Evolutionary conservation across 2,888 invertebrate species (phyloP).

Genomic region (Hirtodrosophila alboralis): DNA sequence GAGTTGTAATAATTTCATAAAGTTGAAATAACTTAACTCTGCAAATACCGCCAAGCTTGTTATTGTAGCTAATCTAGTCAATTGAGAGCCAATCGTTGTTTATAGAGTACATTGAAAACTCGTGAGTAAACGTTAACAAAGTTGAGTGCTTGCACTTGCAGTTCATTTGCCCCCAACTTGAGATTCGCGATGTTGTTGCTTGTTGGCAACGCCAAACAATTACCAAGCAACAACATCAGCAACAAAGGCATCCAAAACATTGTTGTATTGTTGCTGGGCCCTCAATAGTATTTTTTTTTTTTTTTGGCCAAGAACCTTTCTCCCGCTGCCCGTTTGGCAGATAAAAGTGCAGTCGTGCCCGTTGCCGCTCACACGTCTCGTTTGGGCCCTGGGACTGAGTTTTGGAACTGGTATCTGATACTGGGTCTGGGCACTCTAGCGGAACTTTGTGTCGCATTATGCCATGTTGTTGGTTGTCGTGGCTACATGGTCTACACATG

Average conservation of each 20-base stretch:
- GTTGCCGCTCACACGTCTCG: slow-evolving; percentile 51
- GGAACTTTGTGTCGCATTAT: slow-evolving; percentile 76
- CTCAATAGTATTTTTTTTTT: slow-evolving; percentile 13
- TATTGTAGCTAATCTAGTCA: slow-evolving; percentile 12
- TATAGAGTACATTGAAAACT: slow-evolving; percentile 44
- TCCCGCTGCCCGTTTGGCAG: slow-evolving; percentile 38
- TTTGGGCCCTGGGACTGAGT: slow-evolving; percentile 27
- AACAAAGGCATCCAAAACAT: slow-evolving; percentile 40
- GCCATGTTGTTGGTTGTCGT: slow-evolving; percentile 67
- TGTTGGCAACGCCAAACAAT: slow-evolving; percentile 67
- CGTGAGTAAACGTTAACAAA: slow-evolving; percentile 60
- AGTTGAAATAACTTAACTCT: neutral
- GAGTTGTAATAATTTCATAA: neutral
- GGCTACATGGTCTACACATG: slow-evolving; percentile 68
- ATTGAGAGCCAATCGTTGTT: slow-evolving; percentile 2
- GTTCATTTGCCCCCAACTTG: slow-evolving; percentile 74
- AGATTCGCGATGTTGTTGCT: slow-evolving; percentile 47
- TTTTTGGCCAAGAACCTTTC: slow-evolving; percentile 64
- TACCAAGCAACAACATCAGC: slow-evolving; percentile 50
- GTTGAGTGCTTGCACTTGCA: slow-evolving; percentile 68
- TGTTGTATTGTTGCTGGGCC: slow-evolving; percentile 29
- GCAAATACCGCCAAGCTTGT: neutral
- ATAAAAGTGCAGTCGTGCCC: slow-evolving; percentile 54
- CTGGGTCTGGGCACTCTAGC: slow-evolving; percentile 64
- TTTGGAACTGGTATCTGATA: slow-evolving; percentile 29